Conservation (phyloP, 2,113 vertebrate genomes). For the Rhabdomys dilectus region DNA sequence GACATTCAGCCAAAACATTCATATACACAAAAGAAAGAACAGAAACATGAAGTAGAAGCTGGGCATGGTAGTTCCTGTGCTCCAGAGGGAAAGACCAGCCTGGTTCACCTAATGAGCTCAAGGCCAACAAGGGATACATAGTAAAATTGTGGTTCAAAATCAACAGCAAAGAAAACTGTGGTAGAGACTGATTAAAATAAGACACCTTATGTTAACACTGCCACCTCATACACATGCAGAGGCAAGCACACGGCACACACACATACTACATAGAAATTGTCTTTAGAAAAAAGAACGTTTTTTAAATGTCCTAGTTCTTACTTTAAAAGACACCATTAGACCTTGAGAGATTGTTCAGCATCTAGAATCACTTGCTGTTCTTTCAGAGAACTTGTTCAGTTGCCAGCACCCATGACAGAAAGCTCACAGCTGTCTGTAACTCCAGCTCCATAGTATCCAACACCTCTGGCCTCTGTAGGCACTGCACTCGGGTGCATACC, state of each 20-base stretch:
- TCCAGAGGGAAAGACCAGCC: neutral
- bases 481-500: neutral
- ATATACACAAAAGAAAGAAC: neutral
- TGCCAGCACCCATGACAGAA: neutral
- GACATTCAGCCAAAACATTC: neutral
- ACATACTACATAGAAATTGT: neutral
- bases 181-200: neutral
- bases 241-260: neutral
- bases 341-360: neutral
- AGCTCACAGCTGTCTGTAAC: neutral
- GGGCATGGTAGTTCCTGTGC: neutral
- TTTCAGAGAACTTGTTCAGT: neutral
- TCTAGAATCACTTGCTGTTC: neutral
- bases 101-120: neutral
- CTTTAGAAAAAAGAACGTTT: conserved; percentile 1
- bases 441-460: neutral
- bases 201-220: neutral
- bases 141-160: neutral
- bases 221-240: neutral
- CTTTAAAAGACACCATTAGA: conserved; percentile 33
- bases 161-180: neutral
- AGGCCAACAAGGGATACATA: neutral
- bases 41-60: neutral
- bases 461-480: neutral
- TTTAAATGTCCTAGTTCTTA: neutral